phyloP scores from a whole-genome alignment of 1,140 invertebrate genomes.

The Sesamia nonagrioides region DNA sequence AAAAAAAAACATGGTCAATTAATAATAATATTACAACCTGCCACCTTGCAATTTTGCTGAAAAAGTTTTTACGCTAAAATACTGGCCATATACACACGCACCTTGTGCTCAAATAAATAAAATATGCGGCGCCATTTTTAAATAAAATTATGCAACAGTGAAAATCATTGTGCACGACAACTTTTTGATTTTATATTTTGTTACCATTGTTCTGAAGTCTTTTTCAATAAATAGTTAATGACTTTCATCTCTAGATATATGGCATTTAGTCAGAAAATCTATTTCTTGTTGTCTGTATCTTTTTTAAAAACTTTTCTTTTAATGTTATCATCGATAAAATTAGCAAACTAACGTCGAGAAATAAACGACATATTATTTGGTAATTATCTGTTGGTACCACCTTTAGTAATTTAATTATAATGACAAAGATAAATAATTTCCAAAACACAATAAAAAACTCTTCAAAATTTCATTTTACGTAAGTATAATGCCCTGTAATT shows the following conservation, averaged over 20 bases:
- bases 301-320: conserved; percentile 13
- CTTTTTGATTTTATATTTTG: conserved; percentile 46
- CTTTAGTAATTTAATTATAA: background rate
- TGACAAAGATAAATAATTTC: conserved; percentile 1
- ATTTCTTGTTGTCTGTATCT: conserved; percentile 41
- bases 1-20: too few species aligned
- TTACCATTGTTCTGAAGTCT: conserved; percentile 41
- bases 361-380: conserved; percentile 36
- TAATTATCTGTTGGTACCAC: conserved; percentile 25
- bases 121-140: conserved; percentile 20
- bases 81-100: conserved; percentile 7
- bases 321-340: conserved; percentile 33
- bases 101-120: background rate
- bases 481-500: conserved; percentile 33
- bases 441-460: conserved; percentile 12
- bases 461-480: conserved; percentile 23
- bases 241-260: conserved; percentile 46
- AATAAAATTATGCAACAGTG: conserved; percentile 70
- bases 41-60: background rate
- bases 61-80: conserved; percentile 1
- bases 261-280: conserved; percentile 46
- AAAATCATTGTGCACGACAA: conserved; percentile 73
- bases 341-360: conserved; percentile 42
- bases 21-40: too few species aligned
- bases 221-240: conserved; percentile 40